Percentiles rank a stretch among this genome's conserved stretches.
Conservation (phyloP, 2,888 invertebrate species). For the Tubiluchus corallicola region DNA sequence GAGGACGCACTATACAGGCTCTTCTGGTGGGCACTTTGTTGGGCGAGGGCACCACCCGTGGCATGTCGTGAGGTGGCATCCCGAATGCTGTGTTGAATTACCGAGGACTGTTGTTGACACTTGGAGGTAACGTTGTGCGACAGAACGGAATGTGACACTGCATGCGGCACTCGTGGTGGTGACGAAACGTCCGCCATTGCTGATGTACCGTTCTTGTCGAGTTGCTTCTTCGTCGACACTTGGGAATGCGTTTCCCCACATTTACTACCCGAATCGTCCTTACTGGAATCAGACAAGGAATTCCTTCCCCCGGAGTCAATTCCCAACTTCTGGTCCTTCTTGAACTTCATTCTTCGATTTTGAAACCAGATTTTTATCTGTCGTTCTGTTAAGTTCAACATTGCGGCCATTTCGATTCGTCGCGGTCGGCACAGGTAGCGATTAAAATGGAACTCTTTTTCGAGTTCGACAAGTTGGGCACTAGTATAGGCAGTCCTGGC, state of each 20-base stretch:
- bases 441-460: slow-evolving; percentile 27
- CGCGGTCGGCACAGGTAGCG: slow-evolving; percentile 26
- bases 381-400: slow-evolving; percentile 24
- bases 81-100: neutral
- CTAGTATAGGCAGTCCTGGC: slow-evolving; percentile 27
- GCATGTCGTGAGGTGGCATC: neutral
- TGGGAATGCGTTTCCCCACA: neutral
- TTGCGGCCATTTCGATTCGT: slow-evolving; percentile 26
- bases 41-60: no score
- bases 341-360: slow-evolving; percentile 28
- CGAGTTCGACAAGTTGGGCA: slow-evolving; percentile 26
- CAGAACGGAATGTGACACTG: neutral
- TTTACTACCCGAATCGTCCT: no score
- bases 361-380: slow-evolving; percentile 27
- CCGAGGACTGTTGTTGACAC: neutral
- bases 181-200: neutral
- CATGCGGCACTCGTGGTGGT: slow-evolving; percentile 1
- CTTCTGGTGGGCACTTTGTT: neutral
- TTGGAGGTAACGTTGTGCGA: neutral
- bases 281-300: neutral
- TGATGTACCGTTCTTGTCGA: neutral
- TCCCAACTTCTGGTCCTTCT: slow-evolving; percentile 26
- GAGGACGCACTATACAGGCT: neutral
- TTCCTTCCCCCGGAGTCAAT: neutral
- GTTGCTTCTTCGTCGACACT: neutral